Base-by-base conservation (phyloP, 2,113 vertebrate species). In the Phodopus roborovskii region DNA sequence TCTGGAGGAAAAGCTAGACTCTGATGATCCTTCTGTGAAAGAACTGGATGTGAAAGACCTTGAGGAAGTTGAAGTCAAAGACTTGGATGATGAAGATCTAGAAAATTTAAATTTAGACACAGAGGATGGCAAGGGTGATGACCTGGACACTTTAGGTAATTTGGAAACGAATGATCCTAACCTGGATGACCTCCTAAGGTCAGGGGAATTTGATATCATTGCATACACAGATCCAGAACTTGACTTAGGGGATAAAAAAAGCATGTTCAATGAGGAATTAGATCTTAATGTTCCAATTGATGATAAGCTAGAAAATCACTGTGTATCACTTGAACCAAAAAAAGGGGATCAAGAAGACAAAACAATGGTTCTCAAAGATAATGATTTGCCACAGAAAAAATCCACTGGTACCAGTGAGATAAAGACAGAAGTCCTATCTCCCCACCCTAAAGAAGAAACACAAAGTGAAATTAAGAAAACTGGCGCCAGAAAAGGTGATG, bases 181-280 rank as follows among this genome's bases (percentile, higher is more conserved):
- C 85, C 98, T 99, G 7, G 99, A 99, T 73, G 99, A 99, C 98
- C 99, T 99, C 92, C 97, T 99, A 48, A 98, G 98, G 96, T 99
- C 99, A 0, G 99, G 99, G 53, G 99, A 99, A 91, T 99, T 99
- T 93, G 99, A 99, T 97, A 99, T 99, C 39, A 99, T 99, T 81
- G 99, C 99, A 2, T 99, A 99, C 79, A 99, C 99, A 12, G 99
- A 99, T 96, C 99, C 99, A 1, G 99, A 99, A 89, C 99, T 99
- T 85, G 99, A 99, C 92, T 97, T 99, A 20, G 99, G 99, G 39
- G 99, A 99, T 98, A 99, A 99, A 97, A 99, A 99, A 95, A 99
- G 99, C 97, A 99, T 99, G 99, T 99, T 99, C 96, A 99, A 99
- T 13, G 99, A 99, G 96, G 99, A 99, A 79, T 98, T 99, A 70